Evolutionary conservation across 2,888 invertebrate species (phyloP).

Genomic region (Podotricha telesiphe): DNA sequence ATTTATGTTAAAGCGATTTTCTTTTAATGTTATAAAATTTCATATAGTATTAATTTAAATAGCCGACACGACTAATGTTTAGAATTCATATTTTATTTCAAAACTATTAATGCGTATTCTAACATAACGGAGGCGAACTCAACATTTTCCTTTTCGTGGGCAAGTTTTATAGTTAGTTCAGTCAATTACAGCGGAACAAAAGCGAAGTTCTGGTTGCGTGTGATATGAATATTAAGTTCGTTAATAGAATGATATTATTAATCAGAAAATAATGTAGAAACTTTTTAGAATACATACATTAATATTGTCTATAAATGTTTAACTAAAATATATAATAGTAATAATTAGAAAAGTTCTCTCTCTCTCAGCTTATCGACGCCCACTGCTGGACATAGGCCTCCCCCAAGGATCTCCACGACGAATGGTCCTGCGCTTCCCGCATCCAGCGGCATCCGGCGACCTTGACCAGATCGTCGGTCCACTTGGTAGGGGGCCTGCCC

Average conservation of each 20-base stretch:
- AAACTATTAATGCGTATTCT: neutral
- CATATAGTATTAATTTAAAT: neutral
- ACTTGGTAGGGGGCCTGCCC: too few relatives aligned
- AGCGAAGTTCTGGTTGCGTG: conserved; percentile 2
- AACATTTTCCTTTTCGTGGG: neutral
- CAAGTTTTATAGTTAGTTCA: neutral
- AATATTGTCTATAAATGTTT: neutral
- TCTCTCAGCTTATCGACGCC: too few relatives aligned
- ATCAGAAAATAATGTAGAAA: neutral
- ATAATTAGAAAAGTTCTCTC: neutral
- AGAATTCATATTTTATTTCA: neutral
- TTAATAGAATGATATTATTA: neutral
- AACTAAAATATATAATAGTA: neutral
- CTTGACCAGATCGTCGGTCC: too few relatives aligned
- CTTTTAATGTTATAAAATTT: neutral
- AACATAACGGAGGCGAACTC: neutral
- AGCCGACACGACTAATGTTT: too few relatives aligned
- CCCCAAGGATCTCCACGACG: too few relatives aligned
- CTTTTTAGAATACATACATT: neutral
- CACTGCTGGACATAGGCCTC: too few relatives aligned
- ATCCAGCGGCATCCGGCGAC: too few relatives aligned
- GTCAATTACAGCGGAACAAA: neutral
- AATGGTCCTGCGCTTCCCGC: too few relatives aligned
- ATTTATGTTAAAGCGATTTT: too few relatives aligned
- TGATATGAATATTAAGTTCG: conserved; percentile 11